Evolutionary conservation across 2,888 invertebrate genomes (phyloP).

Genomic region (Mesorhabditis sp.): DNA sequence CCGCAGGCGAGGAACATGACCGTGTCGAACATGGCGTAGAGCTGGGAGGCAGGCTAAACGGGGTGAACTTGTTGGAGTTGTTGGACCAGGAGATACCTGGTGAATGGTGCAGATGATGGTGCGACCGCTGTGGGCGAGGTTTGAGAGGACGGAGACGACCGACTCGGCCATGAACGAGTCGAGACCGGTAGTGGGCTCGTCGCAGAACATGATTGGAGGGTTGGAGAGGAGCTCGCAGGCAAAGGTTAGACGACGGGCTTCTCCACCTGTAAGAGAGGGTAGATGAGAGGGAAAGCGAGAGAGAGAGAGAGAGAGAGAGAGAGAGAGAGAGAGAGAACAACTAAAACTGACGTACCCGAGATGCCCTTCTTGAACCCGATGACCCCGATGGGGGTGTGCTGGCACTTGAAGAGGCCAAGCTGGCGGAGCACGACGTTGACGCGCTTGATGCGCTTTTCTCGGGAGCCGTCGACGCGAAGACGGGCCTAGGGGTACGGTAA

Average conservation of each 20-base stretch:
- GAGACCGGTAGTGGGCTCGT: conserved; percentile 82
- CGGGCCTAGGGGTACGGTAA: conserved; percentile 55
- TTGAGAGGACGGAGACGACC: conserved; percentile 72
- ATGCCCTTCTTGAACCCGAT: conserved; percentile 69
- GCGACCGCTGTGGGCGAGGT: conserved; percentile 35
- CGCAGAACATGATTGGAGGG: conserved; percentile 89
- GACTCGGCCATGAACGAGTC: conserved; percentile 90
- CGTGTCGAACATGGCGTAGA: conserved; percentile 50
- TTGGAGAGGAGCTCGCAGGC: conserved; percentile 83
- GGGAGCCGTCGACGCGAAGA: conserved; percentile 18
- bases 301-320: background rate
- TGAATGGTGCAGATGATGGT: conserved; percentile 56
- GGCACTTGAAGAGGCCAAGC: conserved; percentile 81
- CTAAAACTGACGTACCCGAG: conserved; percentile 16
- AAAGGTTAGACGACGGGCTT: conserved; percentile 68
- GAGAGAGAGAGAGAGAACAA: background rate
- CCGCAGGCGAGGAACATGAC: conserved; percentile 80
- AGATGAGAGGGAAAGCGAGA: background rate
- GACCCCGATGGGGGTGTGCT: conserved; percentile 84
- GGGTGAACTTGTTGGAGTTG: background rate
- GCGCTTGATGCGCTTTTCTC: conserved; percentile 12
- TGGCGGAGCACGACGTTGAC: conserved; percentile 68
- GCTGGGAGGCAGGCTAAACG: conserved; percentile 48
- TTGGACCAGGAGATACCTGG: conserved; percentile 12
- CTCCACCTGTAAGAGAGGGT: conserved; percentile 82